Percentiles rank a stretch among this genome's conserved stretches.
Conservation (phyloP, 2,888 invertebrate species). For the Plagodis pulveraria region DNA sequence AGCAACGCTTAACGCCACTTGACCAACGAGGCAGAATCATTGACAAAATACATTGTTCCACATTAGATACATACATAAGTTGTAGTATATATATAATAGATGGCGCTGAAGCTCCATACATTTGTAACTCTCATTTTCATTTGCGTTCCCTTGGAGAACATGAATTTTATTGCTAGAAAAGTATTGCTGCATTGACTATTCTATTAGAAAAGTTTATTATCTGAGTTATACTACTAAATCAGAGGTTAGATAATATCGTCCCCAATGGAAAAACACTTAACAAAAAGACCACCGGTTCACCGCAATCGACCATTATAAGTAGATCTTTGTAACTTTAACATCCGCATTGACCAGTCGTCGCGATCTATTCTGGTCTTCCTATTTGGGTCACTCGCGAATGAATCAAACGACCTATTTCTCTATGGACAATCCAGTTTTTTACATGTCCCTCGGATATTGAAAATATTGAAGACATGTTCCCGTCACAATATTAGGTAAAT, state of each 20-base stretch:
- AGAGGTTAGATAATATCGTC: background rate
- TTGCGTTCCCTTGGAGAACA: no score
- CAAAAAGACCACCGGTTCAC: background rate
- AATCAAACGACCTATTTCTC: constrained; percentile 54
- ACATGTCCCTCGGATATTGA: constrained; percentile 13
- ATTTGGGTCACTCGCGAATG: constrained; percentile 53
- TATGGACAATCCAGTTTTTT: constrained; percentile 42
- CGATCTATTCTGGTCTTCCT: constrained; percentile 32
- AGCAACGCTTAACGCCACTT: no score
- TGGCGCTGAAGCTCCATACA: no score
- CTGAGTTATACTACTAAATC: no score
- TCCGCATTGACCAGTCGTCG: constrained; percentile 2
- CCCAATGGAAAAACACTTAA: constrained; percentile 3
- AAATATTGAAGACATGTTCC: constrained; percentile 16
- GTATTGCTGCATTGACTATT: no score
- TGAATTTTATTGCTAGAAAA: no score
- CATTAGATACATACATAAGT: no score
- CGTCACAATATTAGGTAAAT: background rate
- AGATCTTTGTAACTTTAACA: constrained; percentile 12
- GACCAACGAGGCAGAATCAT: no score
- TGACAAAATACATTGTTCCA: no score
- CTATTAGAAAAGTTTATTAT: no score
- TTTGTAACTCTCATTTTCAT: no score
- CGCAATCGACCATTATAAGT: constrained; percentile 17
- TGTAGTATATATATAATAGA: no score